These are phyloP conservation scores for Acleris literana DNA, from an alignment of 2,888 invertebrate species.

Conservation along the genomic window DNA sequence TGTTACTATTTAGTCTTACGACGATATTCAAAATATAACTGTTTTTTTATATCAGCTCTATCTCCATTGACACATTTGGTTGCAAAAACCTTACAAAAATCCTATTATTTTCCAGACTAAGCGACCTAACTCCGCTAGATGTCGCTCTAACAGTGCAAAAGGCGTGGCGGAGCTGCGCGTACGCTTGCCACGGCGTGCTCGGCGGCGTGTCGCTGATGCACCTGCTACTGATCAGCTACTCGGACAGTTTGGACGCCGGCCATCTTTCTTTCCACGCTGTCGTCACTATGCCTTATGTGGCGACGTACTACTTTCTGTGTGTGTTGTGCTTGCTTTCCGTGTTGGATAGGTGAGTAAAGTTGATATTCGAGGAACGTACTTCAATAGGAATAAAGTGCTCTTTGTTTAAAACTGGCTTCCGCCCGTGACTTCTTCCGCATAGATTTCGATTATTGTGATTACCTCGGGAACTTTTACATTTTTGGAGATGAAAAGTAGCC, in stretches of 20 bases:
- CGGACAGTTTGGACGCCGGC: conserved; percentile 73
- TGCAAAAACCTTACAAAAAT: too few relatives aligned
- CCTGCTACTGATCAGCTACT: conserved; percentile 81
- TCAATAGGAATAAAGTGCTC: too few relatives aligned
- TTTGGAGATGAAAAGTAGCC: too few relatives aligned
- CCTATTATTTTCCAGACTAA: conserved; percentile 54
- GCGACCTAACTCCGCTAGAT: conserved; percentile 79
- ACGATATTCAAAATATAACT: too few relatives aligned
- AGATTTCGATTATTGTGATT: too few relatives aligned
- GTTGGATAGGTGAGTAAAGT: conserved; percentile 78
- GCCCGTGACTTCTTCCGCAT: too few relatives aligned
- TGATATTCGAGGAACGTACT: too few relatives aligned
- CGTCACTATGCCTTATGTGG: conserved; percentile 79
- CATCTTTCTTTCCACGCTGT: conserved; percentile 77
- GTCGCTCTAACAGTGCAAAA: conserved; percentile 79
- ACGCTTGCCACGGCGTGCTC: conserved; percentile 84
- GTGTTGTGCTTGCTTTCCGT: conserved; percentile 84
- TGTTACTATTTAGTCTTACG: too few relatives aligned
- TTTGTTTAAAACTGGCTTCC: too few relatives aligned
- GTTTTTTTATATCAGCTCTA: too few relatives aligned
- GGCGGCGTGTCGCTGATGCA: conserved; percentile 85
- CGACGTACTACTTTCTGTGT: conserved; percentile 83
- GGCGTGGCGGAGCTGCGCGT: conserved; percentile 76
- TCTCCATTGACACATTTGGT: too few relatives aligned
- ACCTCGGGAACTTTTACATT: too few relatives aligned